phyloP scores from a whole-genome alignment of 2,888 invertebrate genomes.

The Acanthosepion lycidas region DNA sequence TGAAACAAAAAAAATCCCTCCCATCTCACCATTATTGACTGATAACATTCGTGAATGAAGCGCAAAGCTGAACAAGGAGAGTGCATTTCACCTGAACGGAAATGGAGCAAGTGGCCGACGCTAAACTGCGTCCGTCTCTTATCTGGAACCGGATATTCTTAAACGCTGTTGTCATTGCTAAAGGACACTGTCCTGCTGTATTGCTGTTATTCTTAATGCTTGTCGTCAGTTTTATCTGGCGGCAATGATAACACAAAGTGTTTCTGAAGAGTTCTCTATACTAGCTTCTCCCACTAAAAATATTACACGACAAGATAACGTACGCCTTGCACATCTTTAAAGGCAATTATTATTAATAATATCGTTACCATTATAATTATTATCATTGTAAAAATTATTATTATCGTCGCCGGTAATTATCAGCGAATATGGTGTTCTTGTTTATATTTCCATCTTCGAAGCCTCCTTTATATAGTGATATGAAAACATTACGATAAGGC shows the following conservation, averaged over 20 bases:
- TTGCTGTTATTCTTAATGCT: neutral
- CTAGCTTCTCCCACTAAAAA: neutral
- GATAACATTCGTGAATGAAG: neutral
- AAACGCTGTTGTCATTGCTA: neutral
- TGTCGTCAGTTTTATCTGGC: neutral
- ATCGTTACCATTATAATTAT: too few species aligned
- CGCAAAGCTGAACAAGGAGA: neutral
- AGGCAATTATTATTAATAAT: neutral
- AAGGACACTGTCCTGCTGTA: neutral
- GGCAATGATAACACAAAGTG: neutral
- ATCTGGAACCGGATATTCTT: neutral
- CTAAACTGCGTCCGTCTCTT: neutral
- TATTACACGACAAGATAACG: neutral
- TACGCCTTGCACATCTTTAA: neutral
- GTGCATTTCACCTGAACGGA: neutral
- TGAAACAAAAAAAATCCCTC: neutral
- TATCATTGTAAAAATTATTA: too few species aligned
- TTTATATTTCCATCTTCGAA: too few species aligned
- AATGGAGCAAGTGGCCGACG: constrained; percentile 4
- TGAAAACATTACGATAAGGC: too few species aligned
- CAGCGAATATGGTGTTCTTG: too few species aligned
- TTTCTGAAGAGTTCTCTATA: neutral
- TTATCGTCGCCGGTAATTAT: too few species aligned
- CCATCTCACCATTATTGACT: neutral
- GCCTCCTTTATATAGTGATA: too few species aligned